Conservation (phyloP, 2,797 vertebrate genomes). For the Huso huso region DNA sequence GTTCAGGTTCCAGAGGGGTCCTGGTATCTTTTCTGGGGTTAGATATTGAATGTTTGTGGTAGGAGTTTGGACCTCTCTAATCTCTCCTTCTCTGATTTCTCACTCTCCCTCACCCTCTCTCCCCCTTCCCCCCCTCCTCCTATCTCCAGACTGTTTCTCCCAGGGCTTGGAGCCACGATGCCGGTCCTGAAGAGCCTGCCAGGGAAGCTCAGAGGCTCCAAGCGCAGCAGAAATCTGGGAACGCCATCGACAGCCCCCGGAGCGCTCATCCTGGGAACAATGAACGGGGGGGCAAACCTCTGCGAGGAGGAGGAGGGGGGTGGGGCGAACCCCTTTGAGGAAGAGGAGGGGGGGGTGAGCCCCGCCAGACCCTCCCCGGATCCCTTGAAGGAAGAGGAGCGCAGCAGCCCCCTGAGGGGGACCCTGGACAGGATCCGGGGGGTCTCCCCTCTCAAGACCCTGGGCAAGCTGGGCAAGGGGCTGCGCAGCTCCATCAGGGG, state of each 20-base stretch:
- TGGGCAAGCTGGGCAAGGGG: constrained; percentile 59
- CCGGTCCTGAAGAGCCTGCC: constrained; percentile 63
- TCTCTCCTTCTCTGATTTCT: too few relatives aligned
- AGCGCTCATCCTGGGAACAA: constrained; percentile 59
- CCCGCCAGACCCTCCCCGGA: constrained; percentile 4
- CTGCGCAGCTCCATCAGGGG: constrained; percentile 47
- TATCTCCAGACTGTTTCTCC: too few relatives aligned
- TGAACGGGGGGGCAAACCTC: constrained; percentile 55
- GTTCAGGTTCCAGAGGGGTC: too few relatives aligned
- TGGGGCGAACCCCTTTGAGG: constrained; percentile 57
- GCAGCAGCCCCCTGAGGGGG: constrained; percentile 46
- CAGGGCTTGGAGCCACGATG: constrained; percentile 43
- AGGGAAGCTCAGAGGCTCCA: constrained; percentile 52
- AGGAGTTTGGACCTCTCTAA: too few relatives aligned
- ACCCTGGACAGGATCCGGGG: constrained; percentile 60
- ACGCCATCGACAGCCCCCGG: constrained; percentile 31
- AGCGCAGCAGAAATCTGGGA: constrained; percentile 42
- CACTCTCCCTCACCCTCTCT: too few relatives aligned
- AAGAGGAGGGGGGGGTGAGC: constrained; percentile 69
- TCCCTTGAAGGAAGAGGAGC: constrained; percentile 49
- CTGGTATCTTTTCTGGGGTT: too few relatives aligned
- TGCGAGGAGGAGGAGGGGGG: constrained; percentile 28
- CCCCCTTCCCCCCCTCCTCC: too few relatives aligned
- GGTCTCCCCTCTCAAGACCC: constrained; percentile 58
- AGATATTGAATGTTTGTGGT: too few relatives aligned